Base-by-base conservation (phyloP, 2,797 vertebrate genomes). In the Sebastes goodei region DNA sequence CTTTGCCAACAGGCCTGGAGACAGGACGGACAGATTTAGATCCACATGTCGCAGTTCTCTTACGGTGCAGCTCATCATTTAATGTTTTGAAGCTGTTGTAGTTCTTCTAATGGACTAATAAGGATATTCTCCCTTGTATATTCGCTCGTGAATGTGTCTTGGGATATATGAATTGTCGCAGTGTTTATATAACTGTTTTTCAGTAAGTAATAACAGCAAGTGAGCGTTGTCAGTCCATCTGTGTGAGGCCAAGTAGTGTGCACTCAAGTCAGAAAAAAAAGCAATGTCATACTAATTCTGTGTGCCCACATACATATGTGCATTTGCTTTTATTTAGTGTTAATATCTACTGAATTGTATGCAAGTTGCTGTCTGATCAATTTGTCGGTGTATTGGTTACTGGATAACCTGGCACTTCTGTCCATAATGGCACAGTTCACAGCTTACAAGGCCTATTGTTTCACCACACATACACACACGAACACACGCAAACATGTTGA, bases 1-100 rank as follows among this genome's bases (percentile, higher is more conserved):
- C 94, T 92, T 93, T 95, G 93, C 93, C 92, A 93, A 93, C 89
- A 90, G 92, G 91, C 93, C 91, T 85, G 80, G 77, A 93, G 92
- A 93, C 89, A 93, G 81, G 81, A 88, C 9, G 70, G 92, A 94
- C 93, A 80, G 86, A 93, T 95, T 95, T 95, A 95, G 93, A 92
- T 88, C 79, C 87, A 85, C 91, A 90, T 89, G 89, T 87, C 84
- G 17, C 86, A 65, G 81, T 83, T 88, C 75, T 88, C 60, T 35
- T 81, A 79, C 70, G 73, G 66, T 78, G 73, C 80, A 35, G 74
- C 62, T 76, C 74, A 71, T 33, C 49, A 71, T 81, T 75, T 74
- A 65, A 67, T 78, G 42, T 66, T 80, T 66, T 72, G 27, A 30
- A 55, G 52, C 52, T 38, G 10, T 66, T 23, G 4, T 55, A 63